Base-by-base conservation (phyloP, 2,113 vertebrate genomes). In the Oreochromis tanganicae region DNA sequence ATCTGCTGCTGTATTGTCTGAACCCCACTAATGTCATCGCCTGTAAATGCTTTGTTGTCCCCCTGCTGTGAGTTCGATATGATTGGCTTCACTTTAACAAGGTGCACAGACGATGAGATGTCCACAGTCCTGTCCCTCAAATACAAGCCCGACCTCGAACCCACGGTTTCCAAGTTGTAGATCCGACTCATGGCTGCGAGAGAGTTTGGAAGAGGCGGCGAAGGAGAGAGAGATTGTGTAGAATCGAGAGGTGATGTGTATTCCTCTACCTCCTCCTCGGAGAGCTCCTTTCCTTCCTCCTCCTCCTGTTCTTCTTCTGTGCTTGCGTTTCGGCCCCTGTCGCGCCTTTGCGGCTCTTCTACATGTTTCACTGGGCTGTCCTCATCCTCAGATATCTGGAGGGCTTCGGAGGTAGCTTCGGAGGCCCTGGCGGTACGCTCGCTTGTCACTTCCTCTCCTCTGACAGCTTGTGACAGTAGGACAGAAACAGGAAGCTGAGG, bases 401-500 rank as follows among this genome's bases (percentile, higher is more conserved):
- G 75, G 71, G 46, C 56, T 41, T 89, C 89, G 11, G 78, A 88
- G 86, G 9, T 27, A 7, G 43, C 85, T 61, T 89, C 87, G 1
- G 91, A 50, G 61, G 66, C 16, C 27, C 78, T 88, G n/a, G 85
- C 13, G 3, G 78, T 14, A 14, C 38, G 82, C 12, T 57, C 71
- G 61, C 80, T 78, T 57, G 89, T 81, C 52, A 91, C 94, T 96
- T 94, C 93, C 91, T 95, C 94, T 89, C 52, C 83, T 73, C 84
- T 90, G 57, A 78, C 81, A 24, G 85, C 87, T 91, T 88, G 88
- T 73, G 88, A 91, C 63, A 88, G 87, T 63, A 57, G 46, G 41
- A 91, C 87, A 94, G 95, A 93, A 95, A 94, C 94, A 97, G 97
- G 97, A 97, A 97, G 95, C 56, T 94, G 95, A 89, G 93, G 92